Base-by-base conservation (phyloP, 2,797 vertebrate species). In the Pithecia hirsuta region DNA sequence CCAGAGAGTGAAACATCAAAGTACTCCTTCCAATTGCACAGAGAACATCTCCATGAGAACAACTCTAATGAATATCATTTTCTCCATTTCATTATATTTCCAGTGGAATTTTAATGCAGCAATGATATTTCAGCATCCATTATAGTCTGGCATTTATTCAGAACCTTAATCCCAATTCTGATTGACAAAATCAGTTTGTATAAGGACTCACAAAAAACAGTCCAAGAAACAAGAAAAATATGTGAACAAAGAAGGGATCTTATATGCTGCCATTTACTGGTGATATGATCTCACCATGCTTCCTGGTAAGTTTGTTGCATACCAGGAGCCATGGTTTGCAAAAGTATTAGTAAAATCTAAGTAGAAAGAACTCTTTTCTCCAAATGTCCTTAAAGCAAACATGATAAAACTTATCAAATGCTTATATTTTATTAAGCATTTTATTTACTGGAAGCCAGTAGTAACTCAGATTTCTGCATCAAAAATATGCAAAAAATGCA, bases 401-500 rank as follows among this genome's bases (percentile, higher is more conserved):
- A 39, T 75, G 59, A 41, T 48, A 41, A 89, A 89, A 72, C 84
- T 90, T 59, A 74, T 6, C 36, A 70, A 48, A 28, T 46, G 39
- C 33, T 87, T 88, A n/a, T 30, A 52, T 80, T 88, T 90, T 41
- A 88, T 74, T 78, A 83, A 72, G 20, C 52, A 55, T 55, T 55
- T 55, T 55, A 55, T 55, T 11, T 10, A 48, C 1, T 90, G 39
- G 30, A 83, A 90, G 64, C 44, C 39, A 76, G 33, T 12, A 85
- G 64, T 55, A 92, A 76, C 44, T 75, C 74, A 93, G 55, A 90
- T 90, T 93, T 95, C 91, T 67, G 19, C 39, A 78, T 67, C 22
- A 76, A 82, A 95, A 95, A 96, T 90, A 52, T 50, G 52, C 57
- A 95, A 70, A 96, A 70, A 20, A 64, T 12, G 13, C 48, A 90